Evolutionary conservation across 2,888 invertebrate genomes (phyloP), one percentile per base, ranked within the genome.

Genomic region (Drosophila hamatofila): DNA sequence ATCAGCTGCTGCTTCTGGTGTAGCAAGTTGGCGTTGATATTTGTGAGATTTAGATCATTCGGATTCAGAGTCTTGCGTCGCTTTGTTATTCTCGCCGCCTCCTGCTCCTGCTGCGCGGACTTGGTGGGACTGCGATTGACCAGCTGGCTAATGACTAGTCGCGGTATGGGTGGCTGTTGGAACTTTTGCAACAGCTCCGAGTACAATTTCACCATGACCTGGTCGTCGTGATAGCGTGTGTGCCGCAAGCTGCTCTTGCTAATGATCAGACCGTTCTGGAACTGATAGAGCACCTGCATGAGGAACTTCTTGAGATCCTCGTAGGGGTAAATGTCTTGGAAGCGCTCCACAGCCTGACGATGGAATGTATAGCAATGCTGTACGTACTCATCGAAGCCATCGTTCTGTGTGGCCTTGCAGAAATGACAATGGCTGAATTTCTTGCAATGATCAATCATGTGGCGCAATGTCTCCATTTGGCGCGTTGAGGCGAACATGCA

Each of bases 401-500:
- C 69, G 14, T 67, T 78, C 4, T 72, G 46, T 1, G 35, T 2
- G 0, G 3, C 7, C 0, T 44, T 8, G 16, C 92, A 92, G 14
- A 88, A 88, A 18, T 67, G 44, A 14, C 92, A 92, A 1, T 52
- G 30, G 5, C 61, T 64, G 52, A 92, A 92, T 1, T 77, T 74
- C 16, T 51, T 73, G 52, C 81, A 92, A 54, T 92, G 92, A 65
- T 91, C 89, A 16, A 91, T 70, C 84, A 94, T 93, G 64, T 94
- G 95, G 0, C 88, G 89, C 33, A 92, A 69, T 27, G 94, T 83
- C 0, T 89, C 80, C 21, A 79, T 46, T n/a, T 93, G 78, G 5
- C 91, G 84, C 0, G 88, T 78, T 0, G 93, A 90, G 0, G 94
- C 88, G 3, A 80, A 90, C 11, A 90, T 74, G 68, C 95, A 95